Evolutionary conservation across 1,140 invertebrate genomes (phyloP), one percentile per base, ranked within the genome.

Genomic region (Papilio helenus): DNA sequence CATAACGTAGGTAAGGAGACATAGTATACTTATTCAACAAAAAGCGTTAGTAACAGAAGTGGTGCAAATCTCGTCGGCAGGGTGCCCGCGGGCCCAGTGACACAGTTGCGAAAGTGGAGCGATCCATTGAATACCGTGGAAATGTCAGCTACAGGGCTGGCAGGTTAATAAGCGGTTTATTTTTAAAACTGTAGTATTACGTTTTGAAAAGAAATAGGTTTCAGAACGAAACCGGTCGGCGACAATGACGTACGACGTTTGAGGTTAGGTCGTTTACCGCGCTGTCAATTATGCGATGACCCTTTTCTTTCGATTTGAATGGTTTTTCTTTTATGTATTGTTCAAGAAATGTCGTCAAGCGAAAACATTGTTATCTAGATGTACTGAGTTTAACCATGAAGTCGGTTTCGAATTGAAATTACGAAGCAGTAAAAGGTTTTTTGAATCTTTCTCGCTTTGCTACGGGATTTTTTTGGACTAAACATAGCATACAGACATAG

Each of bases 31-130:
- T 26, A 10, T 16, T 68, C 3, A 29, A 12, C 29, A 68, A 12
- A 29, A 68, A 26, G 61, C 61, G 26, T 68, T 68, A 68, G 61
- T 34, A 68, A 29, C 26, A 68, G 23, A 10, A 34, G 61, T 34
- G 12, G 61, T 29, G 61, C 1, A 26, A 68, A 68, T 34, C 61
- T 68, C 34, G 61, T 68, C 61, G 61, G 23, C 61, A 68, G 61
- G 61, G 23, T 26, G 58, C 55, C 55, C 55, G 61, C 61, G 61
- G 14, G 61, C 42, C 72, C 44, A 49, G 44, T 74, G 72, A 74
- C 72, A 74, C 23, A 29, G 72, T 74, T 74, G 72, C 72, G 72
- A 46, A 74, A 74, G 44, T 74, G 44, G 72, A 74, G 42, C 72
- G 72, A 49, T 74, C 72, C 72, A 23, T 9, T 74, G 72, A 26